Base-by-base conservation (phyloP, 2,797 vertebrate genomes). In the Crenichthys baileyi region DNA sequence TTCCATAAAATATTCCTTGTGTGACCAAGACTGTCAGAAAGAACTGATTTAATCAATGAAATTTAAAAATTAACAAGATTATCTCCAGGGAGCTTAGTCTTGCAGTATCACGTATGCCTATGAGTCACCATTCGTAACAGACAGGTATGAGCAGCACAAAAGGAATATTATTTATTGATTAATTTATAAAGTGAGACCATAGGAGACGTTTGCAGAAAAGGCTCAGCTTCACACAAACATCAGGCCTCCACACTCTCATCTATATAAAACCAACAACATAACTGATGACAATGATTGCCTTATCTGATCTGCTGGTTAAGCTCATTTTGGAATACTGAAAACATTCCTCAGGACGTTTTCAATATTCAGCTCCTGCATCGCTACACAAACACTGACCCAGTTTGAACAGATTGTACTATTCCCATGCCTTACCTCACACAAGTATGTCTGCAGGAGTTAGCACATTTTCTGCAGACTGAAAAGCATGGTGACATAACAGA, bases 201-300 rank as follows among this genome's bases (percentile, higher is more conserved):
- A 56, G 46, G 22, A 44, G 26, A 48, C 73, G 55, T 46, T 36
- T 46, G 22, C 20, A 78, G 63, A 79, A 70, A 80, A 78, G 79
- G 81, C 72, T 70, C 39, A 61, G 48, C 73, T 80, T 41, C 48
- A 51, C 46, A 0, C 61, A 39, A 13, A 61, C 18, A 29, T 80
- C 39, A 7, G 70, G 55, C 22, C 7, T 81, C 83, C 86, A 83
- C 85, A 55, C 84, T 82, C 70, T 85, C 55, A 67, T 78, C 63
- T 70, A 15, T 61, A 73, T 3, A 63, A 44, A 74, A 53, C 48
- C 41, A n/a, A 75, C 31, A 31, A 55, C 31, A n/a, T 78, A 55
- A 7, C 11, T 24, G 44, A 53, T 46, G 79, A 78, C 77, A 77
- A 78, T 67, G 70, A n/a, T 75, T 0, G 29, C n/a, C 26, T 80